Conservation (phyloP, 2,113 vertebrate species). For the Empidonax traillii region DNA sequence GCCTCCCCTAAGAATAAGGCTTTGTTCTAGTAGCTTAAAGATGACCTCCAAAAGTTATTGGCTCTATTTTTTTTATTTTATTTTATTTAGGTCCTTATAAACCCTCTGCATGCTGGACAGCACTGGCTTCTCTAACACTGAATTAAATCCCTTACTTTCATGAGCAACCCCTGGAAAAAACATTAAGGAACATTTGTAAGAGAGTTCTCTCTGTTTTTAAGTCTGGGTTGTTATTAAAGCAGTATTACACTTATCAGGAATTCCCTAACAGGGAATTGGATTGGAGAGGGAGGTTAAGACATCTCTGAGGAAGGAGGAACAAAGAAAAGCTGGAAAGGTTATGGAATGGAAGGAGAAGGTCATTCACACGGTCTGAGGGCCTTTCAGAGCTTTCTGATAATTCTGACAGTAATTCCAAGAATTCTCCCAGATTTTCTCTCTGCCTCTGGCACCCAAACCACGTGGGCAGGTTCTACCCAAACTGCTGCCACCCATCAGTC, state of each 20-base stretch:
- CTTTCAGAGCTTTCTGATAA: not conserved
- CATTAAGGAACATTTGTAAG: not conserved
- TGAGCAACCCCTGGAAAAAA: not conserved
- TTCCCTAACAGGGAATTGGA: not conserved
- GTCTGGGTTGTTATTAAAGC: not conserved
- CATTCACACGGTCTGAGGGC: not conserved
- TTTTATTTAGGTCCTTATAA: not conserved
- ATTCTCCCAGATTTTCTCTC: not conserved
- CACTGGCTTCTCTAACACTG: not conserved
- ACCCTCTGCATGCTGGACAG: not conserved
- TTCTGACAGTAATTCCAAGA: not conserved
- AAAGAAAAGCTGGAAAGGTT: not conserved
- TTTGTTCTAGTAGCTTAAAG: conserved; percentile 35
- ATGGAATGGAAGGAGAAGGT: not conserved
- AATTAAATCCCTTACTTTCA: not conserved
- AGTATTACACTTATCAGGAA: not conserved
- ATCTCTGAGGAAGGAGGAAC: not conserved
- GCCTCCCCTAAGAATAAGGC: not conserved
- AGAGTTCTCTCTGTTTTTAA: not conserved
- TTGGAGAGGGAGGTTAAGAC: not conserved
- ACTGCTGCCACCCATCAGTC: not conserved
- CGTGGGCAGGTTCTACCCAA: not conserved
- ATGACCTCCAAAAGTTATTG: conserved; percentile 18
- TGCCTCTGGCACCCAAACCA: not conserved
- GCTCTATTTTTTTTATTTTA: not conserved